A percentile compares a stretch with the other conserved stretches of the same genome.
Evolutionary conservation across 2,797 vertebrate genomes (phyloP).

Genomic region (Yasuhikotakia modesta): DNA sequence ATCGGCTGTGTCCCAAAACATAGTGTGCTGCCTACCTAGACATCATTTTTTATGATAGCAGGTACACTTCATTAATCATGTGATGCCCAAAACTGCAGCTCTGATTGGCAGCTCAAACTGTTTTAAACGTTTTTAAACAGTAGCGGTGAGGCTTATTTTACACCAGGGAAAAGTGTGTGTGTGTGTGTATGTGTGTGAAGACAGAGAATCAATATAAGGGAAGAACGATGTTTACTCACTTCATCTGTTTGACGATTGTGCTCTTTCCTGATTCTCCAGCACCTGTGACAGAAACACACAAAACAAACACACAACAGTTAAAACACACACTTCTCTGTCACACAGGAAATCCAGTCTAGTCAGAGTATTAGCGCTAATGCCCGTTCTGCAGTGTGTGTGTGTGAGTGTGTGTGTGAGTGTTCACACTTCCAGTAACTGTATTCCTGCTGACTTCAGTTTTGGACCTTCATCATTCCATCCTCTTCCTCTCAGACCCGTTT

Average conservation of each 20-base stretch:
- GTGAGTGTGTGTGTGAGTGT: not conserved
- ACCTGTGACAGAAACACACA: slow-evolving; percentile 65
- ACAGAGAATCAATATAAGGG: not conserved
- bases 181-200: not conserved
- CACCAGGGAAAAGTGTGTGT: not conserved
- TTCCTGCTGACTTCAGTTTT: slow-evolving; percentile 53
- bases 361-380: slow-evolving; percentile 28
- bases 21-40: not conserved
- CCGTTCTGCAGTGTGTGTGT: not conserved
- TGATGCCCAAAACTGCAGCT: not conserved
- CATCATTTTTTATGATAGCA: not conserved
- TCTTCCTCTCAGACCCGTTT: slow-evolving; percentile 63
- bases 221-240: slow-evolving; percentile 71
- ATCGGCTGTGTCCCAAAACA: not conserved
- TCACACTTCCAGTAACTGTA: slow-evolving; percentile 16
- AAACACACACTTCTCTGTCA: not conserved
- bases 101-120: not conserved
- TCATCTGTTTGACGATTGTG: slow-evolving; percentile 88
- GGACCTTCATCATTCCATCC: slow-evolving; percentile 49
- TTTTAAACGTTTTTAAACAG: not conserved
- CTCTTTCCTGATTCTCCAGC: slow-evolving; percentile 86
- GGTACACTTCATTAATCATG: no score
- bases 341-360: slow-evolving; percentile 22
- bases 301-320: slow-evolving; percentile 24
- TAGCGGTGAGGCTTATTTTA: not conserved